Evolutionary conservation across 2,113 vertebrate species (phyloP), one percentile per base, ranked within the genome.

Genomic region (Mungos mungo): DNA sequence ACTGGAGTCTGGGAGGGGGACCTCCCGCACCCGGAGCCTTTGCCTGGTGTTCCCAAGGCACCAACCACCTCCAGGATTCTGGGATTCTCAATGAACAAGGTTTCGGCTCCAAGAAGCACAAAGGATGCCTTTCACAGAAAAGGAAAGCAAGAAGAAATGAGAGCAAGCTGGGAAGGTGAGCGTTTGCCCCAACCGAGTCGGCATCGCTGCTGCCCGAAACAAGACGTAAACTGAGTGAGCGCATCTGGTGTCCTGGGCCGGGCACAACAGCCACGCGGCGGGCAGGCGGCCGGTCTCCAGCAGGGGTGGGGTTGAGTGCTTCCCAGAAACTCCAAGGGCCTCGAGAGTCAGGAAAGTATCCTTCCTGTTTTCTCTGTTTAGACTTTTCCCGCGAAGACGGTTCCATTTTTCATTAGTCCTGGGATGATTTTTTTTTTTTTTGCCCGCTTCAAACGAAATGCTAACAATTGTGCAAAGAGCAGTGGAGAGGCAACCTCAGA

Each of bases 381-480:
- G 45, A 57, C 16, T 14, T 21, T 80, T 72, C 35, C 83, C 1
- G 0, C 1, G 31, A 86, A 88, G 29, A 66, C 3, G 11, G 12
- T 50, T 92, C 66, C 29, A 5, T 85, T n/a, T 47, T 95, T 72
- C 71, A 81, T 72, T 29, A 57, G 33, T 83, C 16, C 69, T 88
- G 90, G 83, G 88, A 52, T 4, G 2, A 80, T 33, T 60, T 19
- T 89, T 81, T 95, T 81, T 95, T 35, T 77, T 63, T 85, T 76
- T 91, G 65, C 96, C 97, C 97, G 94, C 96, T 96, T 98, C 94
- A 97, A 98, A 97, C 95, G 97, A 98, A 98, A 91, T 93, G 77
- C 38, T 68, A 95, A 63, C 38, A 18, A 47, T 33, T 1, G 35
- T 60, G 57, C 41, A 52, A 84, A 90, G n/a, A 33, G 25, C 25